Evolutionary conservation across 2,113 vertebrate species (phyloP), one percentile per base, ranked within the genome.

Genomic region (Esox niger): DNA sequence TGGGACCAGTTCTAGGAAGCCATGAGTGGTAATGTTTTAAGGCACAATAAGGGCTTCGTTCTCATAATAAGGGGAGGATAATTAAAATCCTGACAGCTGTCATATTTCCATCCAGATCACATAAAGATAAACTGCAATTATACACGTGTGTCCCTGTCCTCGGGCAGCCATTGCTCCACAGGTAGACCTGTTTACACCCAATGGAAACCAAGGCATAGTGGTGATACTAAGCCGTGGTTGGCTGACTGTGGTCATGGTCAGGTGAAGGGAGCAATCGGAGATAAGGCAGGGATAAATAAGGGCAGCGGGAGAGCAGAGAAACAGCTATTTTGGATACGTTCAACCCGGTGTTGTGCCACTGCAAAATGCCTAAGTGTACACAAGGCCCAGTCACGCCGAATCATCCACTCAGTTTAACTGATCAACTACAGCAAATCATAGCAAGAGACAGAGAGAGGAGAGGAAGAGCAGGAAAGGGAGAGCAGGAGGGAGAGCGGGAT

Each of bases 371-470:
- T 8, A 61, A 32, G 6, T 20, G 33, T 61, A 38, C 65, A 69
- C 65, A 66, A 89, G 88, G 87, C 88, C 92, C 84, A 84, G 82
- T 91, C 88, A 84, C 70, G 76, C 87, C 88, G 86, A 91, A 92
- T 91, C 91, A 91, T 91, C 89, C 91, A 91, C 87, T 91, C 89
- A 91, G 79, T 84, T 88, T 84, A 83, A 85, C 82, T 91, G 90
- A 93, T 93, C 92, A 91, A 92, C 91, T 91, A 90, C 90, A 90
- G 90, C 91, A 82, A 89, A 87, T 90, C 84, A 90, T 15, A 43
- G 46, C 62, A 30, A 46, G 17, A 66, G 58, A 52, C 13, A 62
- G 6, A 38, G 23, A 54, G 49, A 73, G 66, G 27, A 49, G 64
- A 43, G 56, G 55, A 64, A 61, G 32, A 49, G n/a, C n/a, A 57